Base-by-base conservation (phyloP, 1,140 invertebrate genomes). In the Drosophila prosaltans region DNA sequence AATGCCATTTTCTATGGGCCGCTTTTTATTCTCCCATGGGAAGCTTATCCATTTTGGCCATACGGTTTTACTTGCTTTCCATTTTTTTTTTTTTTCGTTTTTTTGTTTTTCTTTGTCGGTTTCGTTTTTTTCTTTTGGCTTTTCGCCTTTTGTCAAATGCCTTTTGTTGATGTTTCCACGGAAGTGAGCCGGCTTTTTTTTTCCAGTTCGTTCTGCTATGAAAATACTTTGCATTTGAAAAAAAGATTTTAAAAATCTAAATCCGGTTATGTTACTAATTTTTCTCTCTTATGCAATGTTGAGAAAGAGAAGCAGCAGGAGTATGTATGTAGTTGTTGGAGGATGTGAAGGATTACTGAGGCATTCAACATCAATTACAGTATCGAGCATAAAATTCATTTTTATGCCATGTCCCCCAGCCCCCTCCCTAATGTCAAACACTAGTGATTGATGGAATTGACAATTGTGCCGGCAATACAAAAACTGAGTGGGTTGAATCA, bases 21-120 rank as follows among this genome's bases (percentile, higher is more conserved):
- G 21, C 30, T 28, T 6, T 55, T 41, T 48, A 48, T 36, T 41
- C 58, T 48, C 75, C 72, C 74, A 62, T 48, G 79, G 80, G 68
- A 61, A 80, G 80, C 83, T 89, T 88, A 88, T 88, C 80, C 83
- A 83, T 89, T 88, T 89, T 89, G 84, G 80, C 83, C 83, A 88
- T 83, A 88, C 76, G 83, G 66, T 88, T 88, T 72, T 78, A 62
- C 70, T 45, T 72, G 63, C 65, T 62, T 63, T 59, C 45, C 48
- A 57, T 69, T 65, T 74, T 41, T 60, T 72, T 61, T 55, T 55
- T 69, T 61, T 30, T 26, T 51, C 26, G 54, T 5, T 30, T 26
- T 30, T 28, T 69, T 69, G 57, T 72, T 84, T 76, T 80, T 74
- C 77, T 60, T 74, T 81, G 82, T 73, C 67, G 55, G 55, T 43